Conservation (phyloP, 2,113 vertebrate genomes). For the Isurus oxyrinchus region DNA sequence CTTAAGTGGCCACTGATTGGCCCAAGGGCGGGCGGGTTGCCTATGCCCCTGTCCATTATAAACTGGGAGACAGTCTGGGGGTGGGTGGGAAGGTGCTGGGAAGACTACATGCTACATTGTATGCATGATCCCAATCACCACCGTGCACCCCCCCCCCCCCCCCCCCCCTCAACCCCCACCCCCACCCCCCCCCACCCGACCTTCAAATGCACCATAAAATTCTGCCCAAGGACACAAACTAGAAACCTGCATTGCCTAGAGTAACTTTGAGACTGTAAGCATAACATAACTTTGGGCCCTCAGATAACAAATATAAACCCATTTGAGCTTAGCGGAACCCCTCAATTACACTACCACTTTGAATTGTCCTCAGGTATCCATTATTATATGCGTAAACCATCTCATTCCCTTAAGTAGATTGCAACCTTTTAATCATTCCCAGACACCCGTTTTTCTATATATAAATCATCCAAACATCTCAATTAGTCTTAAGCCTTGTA, state of each 20-base stretch:
- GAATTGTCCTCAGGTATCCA: constrained; percentile 23
- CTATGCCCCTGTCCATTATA: neutral
- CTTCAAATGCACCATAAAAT: neutral
- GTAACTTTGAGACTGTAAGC: neutral
- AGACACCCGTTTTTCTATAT: constrained; percentile 1
- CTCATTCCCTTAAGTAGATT: constrained; percentile 18
- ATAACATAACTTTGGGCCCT: neutral
- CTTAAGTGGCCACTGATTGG: neutral
- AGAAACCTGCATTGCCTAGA: neutral
- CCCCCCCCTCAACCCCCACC: too few relatives aligned
- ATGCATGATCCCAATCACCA: neutral
- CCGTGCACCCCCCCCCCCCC: too few relatives aligned
- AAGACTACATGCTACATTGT: neutral
- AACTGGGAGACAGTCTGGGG: neutral
- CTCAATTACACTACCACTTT: constrained; percentile 16
- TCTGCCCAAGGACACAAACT: neutral
- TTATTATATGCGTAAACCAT: neutral
- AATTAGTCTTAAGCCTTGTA: neutral
- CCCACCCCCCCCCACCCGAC: too few relatives aligned
- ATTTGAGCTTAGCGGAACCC: neutral
- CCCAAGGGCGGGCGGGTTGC: neutral
- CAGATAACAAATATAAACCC: constrained; percentile 13
- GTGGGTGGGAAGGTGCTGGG: neutral
- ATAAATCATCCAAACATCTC: neutral
- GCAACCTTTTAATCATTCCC: neutral